phyloP scores from a whole-genome alignment of 2,888 invertebrate genomes.

The Harpagoxenus sublaevis region DNA sequence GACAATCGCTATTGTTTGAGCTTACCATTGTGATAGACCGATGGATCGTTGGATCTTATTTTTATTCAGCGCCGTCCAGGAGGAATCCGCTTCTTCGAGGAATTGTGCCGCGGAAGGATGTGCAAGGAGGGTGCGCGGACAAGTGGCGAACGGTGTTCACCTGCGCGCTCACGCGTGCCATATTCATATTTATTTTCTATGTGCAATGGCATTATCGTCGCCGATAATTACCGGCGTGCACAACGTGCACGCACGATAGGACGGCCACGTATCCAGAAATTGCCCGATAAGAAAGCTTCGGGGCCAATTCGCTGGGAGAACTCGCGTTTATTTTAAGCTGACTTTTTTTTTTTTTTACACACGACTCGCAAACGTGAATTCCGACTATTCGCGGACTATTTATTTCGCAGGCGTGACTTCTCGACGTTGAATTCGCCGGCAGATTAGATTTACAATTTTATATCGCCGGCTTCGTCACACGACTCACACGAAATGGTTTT shows the following conservation, averaged over 20 bases:
- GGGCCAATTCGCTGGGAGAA: conserved; percentile 69
- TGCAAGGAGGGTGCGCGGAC: conserved; percentile 47
- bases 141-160: conserved; percentile 75
- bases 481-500: neutral
- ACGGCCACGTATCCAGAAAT: conserved; percentile 78
- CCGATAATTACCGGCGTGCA: conserved; percentile 80
- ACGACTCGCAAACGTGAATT: conserved; percentile 31
- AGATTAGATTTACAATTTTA: conserved; percentile 34
- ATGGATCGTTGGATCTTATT: neutral
- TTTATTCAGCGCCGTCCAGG: neutral
- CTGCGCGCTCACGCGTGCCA: conserved; percentile 80
- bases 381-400: conserved; percentile 31
- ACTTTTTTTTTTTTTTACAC: conserved; percentile 46
- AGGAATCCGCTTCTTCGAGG: conserved; percentile 1
- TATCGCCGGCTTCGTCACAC: neutral
- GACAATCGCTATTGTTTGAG: neutral
- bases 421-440: neutral
- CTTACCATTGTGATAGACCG: conserved; percentile 20
- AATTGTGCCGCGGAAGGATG: conserved; percentile 25
- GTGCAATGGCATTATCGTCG: conserved; percentile 77
- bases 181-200: conserved; percentile 79
- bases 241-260: conserved; percentile 79
- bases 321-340: conserved; percentile 35
- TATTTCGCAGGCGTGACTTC: conserved; percentile 22
- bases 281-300: conserved; percentile 75